Base-by-base conservation (phyloP, 2,888 invertebrate species). In the Pteria penguin region DNA sequence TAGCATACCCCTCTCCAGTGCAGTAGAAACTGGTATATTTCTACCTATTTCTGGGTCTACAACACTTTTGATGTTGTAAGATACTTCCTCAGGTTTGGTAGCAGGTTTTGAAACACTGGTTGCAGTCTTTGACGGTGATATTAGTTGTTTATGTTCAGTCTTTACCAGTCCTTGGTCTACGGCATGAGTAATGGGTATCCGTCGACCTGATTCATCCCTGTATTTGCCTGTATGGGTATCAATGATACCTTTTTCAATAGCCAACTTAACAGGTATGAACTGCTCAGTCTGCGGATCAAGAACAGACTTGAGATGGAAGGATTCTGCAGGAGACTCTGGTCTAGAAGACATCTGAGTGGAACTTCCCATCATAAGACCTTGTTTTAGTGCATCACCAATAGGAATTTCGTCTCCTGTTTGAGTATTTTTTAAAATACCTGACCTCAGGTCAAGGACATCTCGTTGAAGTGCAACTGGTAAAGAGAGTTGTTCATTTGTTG, bases 1-100 rank as follows among this genome's bases (percentile, higher is more conserved):
- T 70, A 93, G 81, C 52, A 92, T 83, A 29, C 91, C 90, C 65
- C 89, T 88, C 26, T 91, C 88, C 14, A 93, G 87, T 26, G 93
- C 93, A 72, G 89, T 83, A 58, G 85, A 74, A 2, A 88, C 82
- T 55, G 96, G 86, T 62, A 97, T 94, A 87, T 95, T 95, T 76
- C 94, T 94, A 62, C 95, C 95, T 0, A 96, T 96, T 86, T 95
- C 94, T 0, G 94, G 97, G 93, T 98, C 95, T 36, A 96, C 92
- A 87, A 97, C 90, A 11, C 87, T 87, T 70, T 87, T 85, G 69
- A 91, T 88, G 4, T 89, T 83, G 45, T 76, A 82, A 4, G 89
- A 83, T 45, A 76, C 82, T 36, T 71, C 79, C 61, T 83, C 84
- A 61, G 76, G 75, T 22, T 78, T 72, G 2, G 73, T 65, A 32